Evolutionary conservation across 2,797 vertebrate genomes (phyloP).

Genomic region (Rhynchonycteris naso): DNA sequence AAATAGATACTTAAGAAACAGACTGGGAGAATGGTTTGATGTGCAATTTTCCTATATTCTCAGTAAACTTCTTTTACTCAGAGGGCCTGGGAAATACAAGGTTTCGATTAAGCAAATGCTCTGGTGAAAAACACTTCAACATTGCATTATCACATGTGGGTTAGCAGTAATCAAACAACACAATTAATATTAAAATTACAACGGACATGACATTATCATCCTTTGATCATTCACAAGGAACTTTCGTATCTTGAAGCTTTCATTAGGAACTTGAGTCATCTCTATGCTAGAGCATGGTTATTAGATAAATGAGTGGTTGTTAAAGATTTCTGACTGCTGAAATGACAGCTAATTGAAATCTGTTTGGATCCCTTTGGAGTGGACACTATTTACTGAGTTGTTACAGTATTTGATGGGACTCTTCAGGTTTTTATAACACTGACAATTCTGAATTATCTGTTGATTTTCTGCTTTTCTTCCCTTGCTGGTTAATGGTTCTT

Average conservation of each 20-base stretch:
- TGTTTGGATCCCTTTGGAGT: constrained; percentile 55
- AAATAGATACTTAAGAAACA: background rate
- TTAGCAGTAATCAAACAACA: constrained; percentile 63
- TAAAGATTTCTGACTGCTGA: constrained; percentile 46
- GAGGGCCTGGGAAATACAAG: background rate
- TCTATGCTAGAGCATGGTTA: constrained; percentile 28
- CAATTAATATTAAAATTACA: constrained; percentile 71
- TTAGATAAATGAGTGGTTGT: constrained; percentile 57
- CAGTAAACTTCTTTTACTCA: constrained; percentile 33
- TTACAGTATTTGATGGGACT: constrained; percentile 40
- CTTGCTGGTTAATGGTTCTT: background rate
- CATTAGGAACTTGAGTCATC: constrained; percentile 66
- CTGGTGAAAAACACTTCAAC: constrained; percentile 63
- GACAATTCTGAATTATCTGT: constrained; percentile 17
- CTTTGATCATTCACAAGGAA: constrained; percentile 70
- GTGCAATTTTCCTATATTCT: background rate
- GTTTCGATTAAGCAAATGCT: constrained; percentile 63
- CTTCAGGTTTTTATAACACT: constrained; percentile 1
- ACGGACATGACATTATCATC: constrained; percentile 22
- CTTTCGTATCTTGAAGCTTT: constrained; percentile 62
- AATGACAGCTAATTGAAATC: constrained; percentile 61
- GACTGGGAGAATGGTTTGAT: constrained; percentile 10
- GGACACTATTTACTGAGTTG: constrained; percentile 51
- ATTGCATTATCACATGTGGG: constrained; percentile 32
- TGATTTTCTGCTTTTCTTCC: background rate